These are phyloP conservation scores for Marronus borbonicus DNA, from an alignment of 2,888 invertebrate genomes.

Conservation along the genomic window DNA sequence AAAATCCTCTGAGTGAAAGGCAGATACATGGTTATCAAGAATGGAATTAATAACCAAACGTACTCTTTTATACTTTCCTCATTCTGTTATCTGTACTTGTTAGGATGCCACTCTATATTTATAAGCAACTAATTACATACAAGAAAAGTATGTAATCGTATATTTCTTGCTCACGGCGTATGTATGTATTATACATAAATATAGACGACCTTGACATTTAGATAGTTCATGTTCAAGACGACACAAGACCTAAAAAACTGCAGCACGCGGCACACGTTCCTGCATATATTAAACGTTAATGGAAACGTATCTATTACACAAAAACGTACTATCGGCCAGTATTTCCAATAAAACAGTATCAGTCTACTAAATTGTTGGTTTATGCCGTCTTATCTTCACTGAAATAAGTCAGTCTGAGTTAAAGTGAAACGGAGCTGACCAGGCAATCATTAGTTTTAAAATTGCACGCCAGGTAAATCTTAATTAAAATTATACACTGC, in stretches of 20 bases:
- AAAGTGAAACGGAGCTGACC: not conserved
- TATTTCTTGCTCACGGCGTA: not conserved
- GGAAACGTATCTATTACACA: slow-evolving; percentile 8
- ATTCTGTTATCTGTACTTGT: too few species aligned
- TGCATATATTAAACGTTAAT: slow-evolving; percentile 26
- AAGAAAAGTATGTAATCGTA: too few species aligned
- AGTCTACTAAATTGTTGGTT: slow-evolving; percentile 3
- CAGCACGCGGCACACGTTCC: slow-evolving; percentile 11
- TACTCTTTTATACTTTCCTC: too few species aligned
- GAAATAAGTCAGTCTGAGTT: slow-evolving; percentile 3
- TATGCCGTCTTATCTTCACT: slow-evolving; percentile 6
- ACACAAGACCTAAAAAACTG: slow-evolving; percentile 22
- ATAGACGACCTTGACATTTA: slow-evolving; percentile 34
- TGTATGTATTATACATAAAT: not conserved
- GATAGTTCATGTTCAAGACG: slow-evolving; percentile 11
- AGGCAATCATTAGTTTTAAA: not conserved
- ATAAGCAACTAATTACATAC: too few species aligned
- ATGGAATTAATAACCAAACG: too few species aligned
- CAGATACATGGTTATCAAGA: too few species aligned
- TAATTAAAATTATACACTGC: slow-evolving; percentile 50
- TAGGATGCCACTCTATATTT: too few species aligned
- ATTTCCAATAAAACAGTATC: slow-evolving; percentile 6
- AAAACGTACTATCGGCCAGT: slow-evolving; percentile 4
- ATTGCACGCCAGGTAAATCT: slow-evolving; percentile 39
- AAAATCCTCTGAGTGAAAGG: too few species aligned